Base-by-base conservation (phyloP, 2,888 invertebrate species). In the Lymantria monacha region DNA sequence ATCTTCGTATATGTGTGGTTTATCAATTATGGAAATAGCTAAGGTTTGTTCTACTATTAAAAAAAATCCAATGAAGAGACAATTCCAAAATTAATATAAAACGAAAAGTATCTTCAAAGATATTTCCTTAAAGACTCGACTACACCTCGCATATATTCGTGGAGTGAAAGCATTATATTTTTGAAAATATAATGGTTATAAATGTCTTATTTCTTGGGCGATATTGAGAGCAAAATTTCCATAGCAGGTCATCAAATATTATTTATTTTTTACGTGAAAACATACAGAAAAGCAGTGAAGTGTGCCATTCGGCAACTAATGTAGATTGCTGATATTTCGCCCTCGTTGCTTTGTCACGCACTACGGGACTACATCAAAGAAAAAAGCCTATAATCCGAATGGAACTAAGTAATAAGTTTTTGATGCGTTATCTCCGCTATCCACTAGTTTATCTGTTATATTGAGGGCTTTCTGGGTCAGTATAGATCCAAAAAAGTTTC, bases 361-460 rank as follows among this genome's bases (percentile, higher is more conserved):
- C 63, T 58, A 59, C 42, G 63, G 65, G 67, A 53, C 63, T 55
- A 76, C 76, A 78, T 78, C 78, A 80, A 80, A 77, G 70, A 62
- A 68, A 65, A 63, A 62, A 66, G 57, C 61, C 67, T 51, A 68
- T 74, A 74, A 76, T 79, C 72, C 69, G 63, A 68, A 67, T 63
- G 61, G 62, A 63, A 64, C 72, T 74, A 76, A 79, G 79, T 76
- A 78, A 79, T 76, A 77, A 77, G 76, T 77, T 77, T 69, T 68
- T 69, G 68, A 72, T 70, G 69, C 63, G 69, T 72, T 72, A 73
- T 76, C 72, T 66, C 36, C 48, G 30, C 61, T 60, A 69, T 63
- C 61, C 59, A 48, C 56, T 63, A 65, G 62, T 68, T 70, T 66
- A 61, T 68, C 49, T 57, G 55, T 50, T 54, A 56, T 51, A 55